Conservation (phyloP, 1,140 invertebrate species). For the Trichomalopsis sarcophagae region DNA sequence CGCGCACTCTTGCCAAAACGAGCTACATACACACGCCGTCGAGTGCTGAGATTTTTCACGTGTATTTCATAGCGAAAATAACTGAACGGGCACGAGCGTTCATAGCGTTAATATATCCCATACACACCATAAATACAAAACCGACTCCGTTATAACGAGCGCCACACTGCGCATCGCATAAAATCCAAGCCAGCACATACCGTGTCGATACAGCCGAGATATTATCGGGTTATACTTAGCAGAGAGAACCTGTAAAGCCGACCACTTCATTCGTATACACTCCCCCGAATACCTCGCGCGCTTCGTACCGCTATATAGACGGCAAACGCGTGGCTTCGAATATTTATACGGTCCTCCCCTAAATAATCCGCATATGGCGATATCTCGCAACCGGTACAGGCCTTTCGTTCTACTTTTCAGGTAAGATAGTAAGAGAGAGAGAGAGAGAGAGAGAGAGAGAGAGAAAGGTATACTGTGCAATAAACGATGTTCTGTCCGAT, state of each 20-base stretch:
- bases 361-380: slow-evolving; percentile 22
- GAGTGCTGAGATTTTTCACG: neutral
- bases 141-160: too few species aligned
- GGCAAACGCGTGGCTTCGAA: slow-evolving; percentile 5
- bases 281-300: neutral
- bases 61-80: neutral
- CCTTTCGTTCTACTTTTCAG: slow-evolving; percentile 57
- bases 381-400: slow-evolving; percentile 41
- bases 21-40: neutral
- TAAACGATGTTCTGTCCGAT: slow-evolving; percentile 43
- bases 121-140: too few species aligned
- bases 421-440: slow-evolving; percentile 25
- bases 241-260: neutral
- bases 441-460: too few species aligned
- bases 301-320: neutral
- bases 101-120: too few species aligned
- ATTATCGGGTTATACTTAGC: too few species aligned
- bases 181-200: too few species aligned
- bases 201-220: too few species aligned
- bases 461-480: neutral
- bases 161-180: too few species aligned
- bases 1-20: neutral
- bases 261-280: neutral
- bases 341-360: neutral
- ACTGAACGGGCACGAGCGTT: neutral